Evolutionary conservation across 2,888 invertebrate genomes (phyloP), one percentile per base, ranked within the genome.

Genomic region (Agapostemon virescens): DNA sequence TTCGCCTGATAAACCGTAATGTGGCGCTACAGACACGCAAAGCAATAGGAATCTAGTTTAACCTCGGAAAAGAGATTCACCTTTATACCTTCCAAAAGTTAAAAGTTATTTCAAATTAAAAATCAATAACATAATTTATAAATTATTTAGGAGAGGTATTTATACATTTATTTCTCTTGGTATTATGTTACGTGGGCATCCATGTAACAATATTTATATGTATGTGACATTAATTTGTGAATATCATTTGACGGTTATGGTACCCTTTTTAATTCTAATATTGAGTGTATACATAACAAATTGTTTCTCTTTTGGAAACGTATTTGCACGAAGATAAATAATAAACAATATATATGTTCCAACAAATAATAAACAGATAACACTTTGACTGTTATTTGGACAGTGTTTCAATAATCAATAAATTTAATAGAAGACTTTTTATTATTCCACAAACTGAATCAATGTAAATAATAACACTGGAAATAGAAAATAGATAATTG

Each of bases 391-490:
- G 6, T 26, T 26, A 58, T 30, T 17, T 5, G n/a, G 20, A n/a
- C n/a, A n/a, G n/a, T 49, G 49, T 49, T 49, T 49, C 7, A 20
- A 6, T 49, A 49, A 49, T n/a, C 17, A 61, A 30, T 58, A 45
- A 61, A 11, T 5, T 58, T 61, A 9, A 69, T 30, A 42, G n/a
- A 74, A n/a, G 38, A 81, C 7, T 64, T 81, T 26, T 63, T 74
- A 20, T 36, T 69, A 6, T 49, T 80, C 26, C 71, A 64, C 64
- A 81, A 81, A 71, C 75, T 95, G 96, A 96, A 88, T 93, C 98
- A 68, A 94, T 97, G 49, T 94, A 95, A 30, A 95, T 98, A 77
- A 92, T 95, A 55, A 95, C 96, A 88, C 89, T 98, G 67, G 95
- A 97, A 93, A 95, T n/a, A 49, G 49, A 49, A 49, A 49, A 49